Conservation (phyloP, 2,113 vertebrate genomes). For the Pristiophorus japonicus region DNA sequence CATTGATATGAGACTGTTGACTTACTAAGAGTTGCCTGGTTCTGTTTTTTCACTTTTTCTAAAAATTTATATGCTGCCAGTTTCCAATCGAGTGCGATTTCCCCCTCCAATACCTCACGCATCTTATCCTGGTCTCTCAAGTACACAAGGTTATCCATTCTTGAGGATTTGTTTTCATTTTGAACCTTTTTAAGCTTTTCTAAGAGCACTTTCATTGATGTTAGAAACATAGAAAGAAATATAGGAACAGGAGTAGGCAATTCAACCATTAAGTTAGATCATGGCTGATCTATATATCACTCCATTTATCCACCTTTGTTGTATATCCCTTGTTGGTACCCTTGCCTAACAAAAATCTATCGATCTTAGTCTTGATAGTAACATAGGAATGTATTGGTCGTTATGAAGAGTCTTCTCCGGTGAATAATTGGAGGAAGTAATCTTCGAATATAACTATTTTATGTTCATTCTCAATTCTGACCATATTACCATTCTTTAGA, state of each 20-base stretch:
- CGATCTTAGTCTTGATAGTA: too few species aligned
- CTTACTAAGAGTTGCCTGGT: background rate
- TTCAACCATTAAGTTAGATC: background rate
- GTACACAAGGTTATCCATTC: background rate
- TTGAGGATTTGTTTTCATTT: background rate
- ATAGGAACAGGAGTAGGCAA: background rate
- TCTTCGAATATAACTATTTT: too few species aligned
- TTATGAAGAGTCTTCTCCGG: too few species aligned
- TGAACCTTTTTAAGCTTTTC: background rate
- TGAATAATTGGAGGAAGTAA: too few species aligned
- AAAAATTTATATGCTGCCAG: background rate
- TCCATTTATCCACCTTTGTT: too few species aligned
- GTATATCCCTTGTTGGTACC: too few species aligned
- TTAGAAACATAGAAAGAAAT: background rate
- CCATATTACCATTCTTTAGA: too few species aligned
- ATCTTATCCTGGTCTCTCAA: background rate
- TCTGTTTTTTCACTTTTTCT: background rate
- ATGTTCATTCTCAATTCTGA: too few species aligned
- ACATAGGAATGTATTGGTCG: too few species aligned
- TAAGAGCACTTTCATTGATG: background rate
- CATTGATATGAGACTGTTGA: background rate
- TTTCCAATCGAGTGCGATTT: background rate
- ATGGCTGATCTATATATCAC: background rate
- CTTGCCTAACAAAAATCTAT: too few species aligned
- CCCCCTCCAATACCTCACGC: background rate